phyloP scores from a whole-genome alignment of 1,140 invertebrate genomes.

The Ruditapes philippinarum region DNA sequence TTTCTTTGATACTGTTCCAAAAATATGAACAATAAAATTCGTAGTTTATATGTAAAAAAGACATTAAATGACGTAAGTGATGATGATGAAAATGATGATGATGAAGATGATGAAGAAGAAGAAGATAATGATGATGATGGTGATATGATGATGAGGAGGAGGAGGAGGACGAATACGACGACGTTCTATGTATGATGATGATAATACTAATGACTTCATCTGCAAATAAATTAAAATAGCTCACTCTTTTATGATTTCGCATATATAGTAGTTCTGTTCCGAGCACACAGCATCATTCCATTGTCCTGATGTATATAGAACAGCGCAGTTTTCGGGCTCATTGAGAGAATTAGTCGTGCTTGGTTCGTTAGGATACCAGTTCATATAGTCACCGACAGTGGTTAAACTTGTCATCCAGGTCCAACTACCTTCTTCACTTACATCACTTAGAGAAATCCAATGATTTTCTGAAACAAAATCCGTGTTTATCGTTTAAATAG shows the following conservation, averaged over 20 bases:
- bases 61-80: too few species aligned
- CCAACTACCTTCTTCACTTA: constrained; percentile 15
- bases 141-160: too few species aligned
- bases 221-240: neutral
- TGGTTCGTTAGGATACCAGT: neutral
- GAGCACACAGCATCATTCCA: neutral
- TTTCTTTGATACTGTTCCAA: too few species aligned
- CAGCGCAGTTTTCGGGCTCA: neutral
- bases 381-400: neutral
- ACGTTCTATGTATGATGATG: too few species aligned
- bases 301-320: neutral
- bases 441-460: neutral
- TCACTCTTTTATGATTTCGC: neutral
- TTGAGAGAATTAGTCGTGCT: neutral
- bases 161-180: too few species aligned
- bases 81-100: too few species aligned
- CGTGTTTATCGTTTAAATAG: too few species aligned
- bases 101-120: too few species aligned
- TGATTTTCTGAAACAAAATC: neutral
- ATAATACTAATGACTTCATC: too few species aligned
- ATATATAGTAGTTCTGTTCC: neutral
- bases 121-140: too few species aligned
- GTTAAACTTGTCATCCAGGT: neutral
- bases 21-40: too few species aligned
- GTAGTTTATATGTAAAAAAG: too few species aligned